A percentile compares a stretch with the other conserved stretches of the same genome.
phyloP scores from a whole-genome alignment of 2,888 invertebrate genomes.

The Yponomeuta malinellus region DNA sequence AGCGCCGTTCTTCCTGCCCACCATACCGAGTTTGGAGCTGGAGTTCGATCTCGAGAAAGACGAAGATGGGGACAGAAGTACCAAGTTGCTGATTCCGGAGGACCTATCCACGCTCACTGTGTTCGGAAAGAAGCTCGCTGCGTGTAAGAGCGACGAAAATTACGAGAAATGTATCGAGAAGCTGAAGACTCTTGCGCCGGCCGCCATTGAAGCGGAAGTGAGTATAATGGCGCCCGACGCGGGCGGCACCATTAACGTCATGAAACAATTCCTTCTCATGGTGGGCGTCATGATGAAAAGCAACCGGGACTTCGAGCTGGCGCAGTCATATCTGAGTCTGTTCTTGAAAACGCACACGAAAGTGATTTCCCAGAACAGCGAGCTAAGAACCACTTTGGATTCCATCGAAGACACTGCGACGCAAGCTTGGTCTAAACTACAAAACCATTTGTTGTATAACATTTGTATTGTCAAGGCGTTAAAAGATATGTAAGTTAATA shows the following conservation, averaged over 20 bases:
- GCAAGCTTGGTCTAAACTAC: conserved; percentile 79
- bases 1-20: conserved; percentile 97
- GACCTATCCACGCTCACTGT: conserved; percentile 79
- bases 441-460: conserved; percentile 82
- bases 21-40: conserved; percentile 87
- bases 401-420: conserved; percentile 76
- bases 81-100: conserved; percentile 74
- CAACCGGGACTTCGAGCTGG: conserved; percentile 90
- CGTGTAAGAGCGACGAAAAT: conserved; percentile 62
- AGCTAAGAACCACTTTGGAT: conserved; percentile 71
- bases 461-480: conserved; percentile 85
- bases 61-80: conserved; percentile 47
- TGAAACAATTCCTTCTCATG: conserved; percentile 87
- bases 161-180: conserved; percentile 76
- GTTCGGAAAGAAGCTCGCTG: conserved; percentile 80
- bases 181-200: conserved; percentile 84
- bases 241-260: conserved; percentile 81
- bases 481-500: conserved; percentile 74
- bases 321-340: conserved; percentile 91
- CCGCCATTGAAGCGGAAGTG: conserved; percentile 91
- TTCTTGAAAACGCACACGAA: conserved; percentile 89
- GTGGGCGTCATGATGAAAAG: conserved; percentile 81
- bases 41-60: conserved; percentile 83
- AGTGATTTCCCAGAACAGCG: conserved; percentile 70
- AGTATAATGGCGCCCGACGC: conserved; percentile 84